Evolutionary conservation across 1,140 invertebrate species (phyloP).

Genomic region (Glossosoma conforme): DNA sequence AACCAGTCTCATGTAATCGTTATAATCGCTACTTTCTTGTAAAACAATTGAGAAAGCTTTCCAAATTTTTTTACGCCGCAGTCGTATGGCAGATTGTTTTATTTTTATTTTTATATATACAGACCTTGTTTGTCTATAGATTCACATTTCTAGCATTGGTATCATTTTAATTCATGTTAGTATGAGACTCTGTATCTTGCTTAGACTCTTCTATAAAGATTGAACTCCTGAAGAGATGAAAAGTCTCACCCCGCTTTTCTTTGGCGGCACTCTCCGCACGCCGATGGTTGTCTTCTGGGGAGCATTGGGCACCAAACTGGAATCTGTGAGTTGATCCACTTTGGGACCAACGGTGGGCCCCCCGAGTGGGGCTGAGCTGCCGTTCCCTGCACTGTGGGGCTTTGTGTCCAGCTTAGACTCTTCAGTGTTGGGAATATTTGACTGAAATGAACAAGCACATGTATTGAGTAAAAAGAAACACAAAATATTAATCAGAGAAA

Average conservation of each 20-base stretch:
- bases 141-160: too few species aligned
- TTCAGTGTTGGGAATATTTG: too few species aligned
- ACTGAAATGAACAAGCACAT: too few species aligned
- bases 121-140: background rate
- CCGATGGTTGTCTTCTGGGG: slow-evolving; percentile 69
- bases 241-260: slow-evolving; percentile 59
- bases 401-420: background rate
- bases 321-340: slow-evolving; percentile 33
- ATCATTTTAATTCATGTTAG: background rate
- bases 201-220: slow-evolving; percentile 1
- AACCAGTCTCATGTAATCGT: too few species aligned
- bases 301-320: slow-evolving; percentile 33
- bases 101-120: background rate
- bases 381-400: background rate
- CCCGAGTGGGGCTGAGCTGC: slow-evolving; percentile 38
- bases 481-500: too few species aligned
- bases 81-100: too few species aligned
- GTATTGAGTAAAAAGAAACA: too few species aligned
- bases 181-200: background rate
- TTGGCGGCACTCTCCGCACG: slow-evolving; percentile 59
- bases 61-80: too few species aligned
- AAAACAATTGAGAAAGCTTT: too few species aligned
- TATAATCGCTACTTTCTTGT: too few species aligned
- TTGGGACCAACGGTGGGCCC: slow-evolving; percentile 38
- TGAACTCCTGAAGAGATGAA: too few species aligned